Evolutionary conservation across 2,888 invertebrate species (phyloP), one percentile per base, ranked within the genome.

Genomic region (Protula sp.): DNA sequence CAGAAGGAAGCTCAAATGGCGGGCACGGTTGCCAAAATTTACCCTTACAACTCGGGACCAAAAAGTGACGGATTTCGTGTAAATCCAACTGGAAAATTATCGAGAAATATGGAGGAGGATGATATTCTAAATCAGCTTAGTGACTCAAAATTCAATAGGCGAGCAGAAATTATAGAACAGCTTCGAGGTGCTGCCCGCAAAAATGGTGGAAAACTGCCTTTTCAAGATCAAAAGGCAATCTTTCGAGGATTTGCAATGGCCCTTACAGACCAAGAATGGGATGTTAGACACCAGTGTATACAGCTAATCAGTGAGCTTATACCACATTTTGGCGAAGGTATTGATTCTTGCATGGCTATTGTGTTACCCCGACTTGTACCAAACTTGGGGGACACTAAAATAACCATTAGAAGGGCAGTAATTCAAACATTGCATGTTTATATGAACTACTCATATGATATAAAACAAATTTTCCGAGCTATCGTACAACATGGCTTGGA

Each of bases 341-440:
- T 80, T 38, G 81, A 82, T 65, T 66, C 72, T 53, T 81, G 80
- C 64, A 78, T 81, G 76, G 70, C 74, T 48, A 67, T 75, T 29
- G 70, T 82, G 2, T 68, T 81, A 66, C 78, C 76, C 29, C 77
- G 75, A 54, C 68, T 82, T 29, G 74, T 82, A 55, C 74, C 79
- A 4, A 77, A 78, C 60, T 70, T 80, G 38, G 80, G 77, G 26
- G 79, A 80, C 60, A 71, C 69, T 62, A 79, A 77, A 59, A 74
- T 77, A 26, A 71, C 76, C 30, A 73, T 79, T 2, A 69, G 81
- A 45, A 69, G 80, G 57, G 76, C 81, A 38, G 79, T 81, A 9
- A 75, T 82, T 4, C 82, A 83, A 62, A 77, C 82, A 0, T 71
- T 84, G 19, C 80, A 80, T 67, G 75, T 77, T 1, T 83, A 82